Conservation (phyloP, 2,113 vertebrate genomes). For the Henicopernis longicauda region DNA sequence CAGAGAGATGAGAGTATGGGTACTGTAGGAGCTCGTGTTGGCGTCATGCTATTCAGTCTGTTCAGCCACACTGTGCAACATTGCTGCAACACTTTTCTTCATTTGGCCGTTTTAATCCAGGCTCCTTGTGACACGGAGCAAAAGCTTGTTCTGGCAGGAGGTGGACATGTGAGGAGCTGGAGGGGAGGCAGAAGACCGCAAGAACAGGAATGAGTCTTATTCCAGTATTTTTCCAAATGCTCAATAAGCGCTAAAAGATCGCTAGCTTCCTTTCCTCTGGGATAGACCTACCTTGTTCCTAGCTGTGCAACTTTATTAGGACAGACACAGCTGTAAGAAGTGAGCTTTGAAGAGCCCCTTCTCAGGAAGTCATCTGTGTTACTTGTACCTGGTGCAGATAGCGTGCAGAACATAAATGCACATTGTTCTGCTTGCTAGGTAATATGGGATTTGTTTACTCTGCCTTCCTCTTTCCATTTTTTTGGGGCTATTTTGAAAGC, state of each 20-base stretch:
- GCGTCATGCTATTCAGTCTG: background rate
- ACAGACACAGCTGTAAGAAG: background rate
- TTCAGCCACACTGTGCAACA: accelerated
- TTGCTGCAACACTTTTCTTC: background rate
- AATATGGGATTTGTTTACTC: background rate
- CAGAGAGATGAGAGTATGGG: background rate
- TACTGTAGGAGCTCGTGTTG: background rate
- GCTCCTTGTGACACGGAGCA: background rate
- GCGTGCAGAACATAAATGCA: background rate
- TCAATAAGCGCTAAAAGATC: background rate
- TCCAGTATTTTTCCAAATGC: background rate
- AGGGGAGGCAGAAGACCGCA: background rate
- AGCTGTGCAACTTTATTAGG: background rate
- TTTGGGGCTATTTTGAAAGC: background rate
- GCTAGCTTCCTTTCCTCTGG: background rate
- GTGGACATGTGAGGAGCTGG: background rate
- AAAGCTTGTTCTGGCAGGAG: background rate
- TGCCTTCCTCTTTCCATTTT: background rate
- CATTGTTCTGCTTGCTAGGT: background rate
- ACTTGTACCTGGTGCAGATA: background rate
- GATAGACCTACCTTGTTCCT: background rate
- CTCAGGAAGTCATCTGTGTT: background rate
- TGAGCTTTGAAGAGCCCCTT: background rate
- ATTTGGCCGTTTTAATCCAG: background rate
- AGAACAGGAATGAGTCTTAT: background rate